Base-by-base conservation (phyloP, 2,888 invertebrate genomes). In the Drepana falcataria region DNA sequence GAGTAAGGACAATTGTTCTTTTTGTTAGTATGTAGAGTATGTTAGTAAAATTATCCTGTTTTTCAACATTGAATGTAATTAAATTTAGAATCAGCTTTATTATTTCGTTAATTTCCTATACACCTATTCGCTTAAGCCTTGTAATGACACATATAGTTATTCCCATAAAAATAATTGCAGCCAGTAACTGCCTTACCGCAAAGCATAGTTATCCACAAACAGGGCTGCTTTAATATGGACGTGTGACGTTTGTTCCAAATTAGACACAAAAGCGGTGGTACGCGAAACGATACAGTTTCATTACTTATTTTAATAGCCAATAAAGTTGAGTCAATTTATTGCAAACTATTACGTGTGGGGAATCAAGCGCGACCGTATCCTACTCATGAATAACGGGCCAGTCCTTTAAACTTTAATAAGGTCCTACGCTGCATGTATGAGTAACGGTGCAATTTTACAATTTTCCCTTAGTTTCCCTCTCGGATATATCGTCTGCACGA, bases 271-370 rank as follows among this genome's bases (percentile, higher is more conserved):
- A 57, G 48, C 56, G 48, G 57, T 37, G 48, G 35, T 35, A 53
- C 35, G 55, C 51, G 54, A 52, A 61, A 65, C 76, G 77, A 77
- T 77, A 81, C 79, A 68, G 74, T 81, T 85, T 85, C 84, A 87
- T 87, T 87, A 83, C 77, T 85, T 86, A 87, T 85, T 88, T 85
- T 88, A 87, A 89, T 87, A 84, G 86, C 79, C 87, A 85, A 87
- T 89, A 89, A 86, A 88, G 74, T 87, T 79, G 65, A 69, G 72
- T 62, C 71, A 85, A 87, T 88, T 88, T 90, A 88, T 88, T 71
- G 82, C 76, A 63, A 51, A 79, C 81, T 82, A 81, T 87, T 84
- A 83, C 83, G 77, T 80, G 83, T 80, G 81, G 81, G 79, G 83
- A 84, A 85, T 88, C 82, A 83, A 79, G 74, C 77, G 83, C 67